phyloP scores from a whole-genome alignment of 2,113 vertebrate genomes.

The Ammodytes dubius region DNA sequence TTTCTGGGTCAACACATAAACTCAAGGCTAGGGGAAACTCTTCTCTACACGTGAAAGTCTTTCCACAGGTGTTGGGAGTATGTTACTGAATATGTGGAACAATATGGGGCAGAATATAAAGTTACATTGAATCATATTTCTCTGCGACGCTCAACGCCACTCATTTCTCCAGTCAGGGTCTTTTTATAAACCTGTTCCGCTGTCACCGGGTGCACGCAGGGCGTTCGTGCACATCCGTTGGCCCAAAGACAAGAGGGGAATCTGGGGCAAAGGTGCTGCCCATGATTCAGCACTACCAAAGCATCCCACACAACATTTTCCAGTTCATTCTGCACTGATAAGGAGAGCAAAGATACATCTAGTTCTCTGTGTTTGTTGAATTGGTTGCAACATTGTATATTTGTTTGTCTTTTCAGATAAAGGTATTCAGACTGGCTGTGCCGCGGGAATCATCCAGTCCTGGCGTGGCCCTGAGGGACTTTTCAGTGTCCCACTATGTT shows the following conservation, averaged over 20 bases:
- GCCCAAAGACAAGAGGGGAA: conserved; percentile 52
- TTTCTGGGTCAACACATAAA: too few species aligned
- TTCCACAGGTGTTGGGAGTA: too few species aligned
- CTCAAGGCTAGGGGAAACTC: too few species aligned
- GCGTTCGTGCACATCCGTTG: background rate
- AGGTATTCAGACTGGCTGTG: conserved; percentile 2
- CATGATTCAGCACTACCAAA: conserved; percentile 14
- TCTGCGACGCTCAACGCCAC: background rate
- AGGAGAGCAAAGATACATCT: background rate
- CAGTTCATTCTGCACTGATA: conserved; percentile 3
- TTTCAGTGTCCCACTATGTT: background rate
- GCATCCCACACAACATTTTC: background rate
- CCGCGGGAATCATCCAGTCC: conserved; percentile 19
- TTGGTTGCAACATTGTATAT: background rate
- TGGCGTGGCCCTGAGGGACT: conserved; percentile 26
- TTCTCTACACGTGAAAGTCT: too few species aligned
- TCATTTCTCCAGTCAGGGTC: background rate
- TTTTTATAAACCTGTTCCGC: background rate
- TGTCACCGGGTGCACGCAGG: background rate
- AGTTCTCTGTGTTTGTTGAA: background rate
- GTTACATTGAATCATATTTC: background rate
- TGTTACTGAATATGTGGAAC: background rate
- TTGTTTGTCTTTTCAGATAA: conserved; percentile 19
- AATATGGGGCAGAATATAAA: background rate
- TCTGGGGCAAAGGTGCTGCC: conserved; percentile 66